Evolutionary conservation across 1,140 invertebrate genomes (phyloP).

Genomic region (Araneus ventricosus): DNA sequence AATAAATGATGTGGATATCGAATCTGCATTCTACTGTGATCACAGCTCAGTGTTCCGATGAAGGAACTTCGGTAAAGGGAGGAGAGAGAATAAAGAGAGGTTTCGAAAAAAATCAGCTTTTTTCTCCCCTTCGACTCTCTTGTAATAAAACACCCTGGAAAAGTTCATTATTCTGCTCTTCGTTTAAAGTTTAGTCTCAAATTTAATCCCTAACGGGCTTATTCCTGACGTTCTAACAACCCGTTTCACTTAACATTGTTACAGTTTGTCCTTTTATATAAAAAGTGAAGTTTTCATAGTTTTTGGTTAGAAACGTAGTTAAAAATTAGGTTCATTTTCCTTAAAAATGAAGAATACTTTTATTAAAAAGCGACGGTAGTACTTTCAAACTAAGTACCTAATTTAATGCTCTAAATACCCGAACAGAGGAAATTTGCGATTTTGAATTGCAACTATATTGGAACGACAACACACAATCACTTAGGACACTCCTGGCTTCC

Average conservation of each 20-base stretch:
- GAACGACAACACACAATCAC: too few relatives aligned
- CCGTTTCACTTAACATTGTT: neutral
- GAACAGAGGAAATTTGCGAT: too few relatives aligned
- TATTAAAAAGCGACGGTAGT: too few relatives aligned
- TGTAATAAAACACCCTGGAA: neutral
- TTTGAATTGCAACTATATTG: too few relatives aligned
- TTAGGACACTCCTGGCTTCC: too few relatives aligned
- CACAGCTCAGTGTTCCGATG: conserved; percentile 2
- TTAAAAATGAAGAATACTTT: too few relatives aligned
- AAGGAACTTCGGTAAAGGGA: neutral
- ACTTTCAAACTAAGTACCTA: too few relatives aligned
- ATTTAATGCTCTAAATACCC: too few relatives aligned
- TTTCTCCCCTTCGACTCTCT: neutral
- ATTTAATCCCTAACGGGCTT: neutral
- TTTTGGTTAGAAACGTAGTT: too few relatives aligned
- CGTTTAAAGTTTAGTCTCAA: neutral
- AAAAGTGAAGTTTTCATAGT: too few relatives aligned
- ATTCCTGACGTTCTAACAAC: neutral
- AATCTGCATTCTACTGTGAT: conserved; percentile 32
- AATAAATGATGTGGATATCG: conserved; percentile 67
- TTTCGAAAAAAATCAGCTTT: neutral
- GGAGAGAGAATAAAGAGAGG: neutral
- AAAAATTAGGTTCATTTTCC: too few relatives aligned
- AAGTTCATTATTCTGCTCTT: neutral
- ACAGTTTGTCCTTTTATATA: too few relatives aligned